A percentile compares a stretch with the other conserved stretches of the same genome.
Evolutionary conservation across 2,888 invertebrate species (phyloP).

Genomic region (Machimus atricapillus): DNA sequence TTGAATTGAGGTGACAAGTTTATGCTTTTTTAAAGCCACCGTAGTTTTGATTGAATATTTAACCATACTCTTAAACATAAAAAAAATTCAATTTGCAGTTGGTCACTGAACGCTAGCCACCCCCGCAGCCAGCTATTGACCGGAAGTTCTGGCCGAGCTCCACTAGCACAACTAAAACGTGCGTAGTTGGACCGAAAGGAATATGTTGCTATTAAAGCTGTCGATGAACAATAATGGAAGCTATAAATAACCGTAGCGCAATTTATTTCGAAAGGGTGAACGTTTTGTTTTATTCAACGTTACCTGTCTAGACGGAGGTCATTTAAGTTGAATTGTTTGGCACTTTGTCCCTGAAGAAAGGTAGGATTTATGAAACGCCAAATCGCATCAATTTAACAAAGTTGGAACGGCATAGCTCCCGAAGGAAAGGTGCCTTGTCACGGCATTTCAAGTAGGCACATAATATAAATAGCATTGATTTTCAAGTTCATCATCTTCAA

Average conservation of each 20-base stretch:
- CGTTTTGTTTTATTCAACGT: conserved; percentile 18
- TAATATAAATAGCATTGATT: not conserved
- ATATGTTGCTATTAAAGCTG: conserved; percentile 16
- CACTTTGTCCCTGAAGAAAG: conserved; percentile 3
- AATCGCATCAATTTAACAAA: conserved; percentile 25
- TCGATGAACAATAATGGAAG: conserved; percentile 21
- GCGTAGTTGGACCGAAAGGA: not conserved
- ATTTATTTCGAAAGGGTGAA: conserved; percentile 25
- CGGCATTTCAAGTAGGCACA: not conserved
- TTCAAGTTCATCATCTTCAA: not conserved
- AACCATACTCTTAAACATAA: not conserved
- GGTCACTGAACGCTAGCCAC: not conserved
- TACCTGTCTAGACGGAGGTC: conserved; percentile 33
- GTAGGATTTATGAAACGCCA: conserved; percentile 15
- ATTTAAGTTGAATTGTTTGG: conserved; percentile 31
- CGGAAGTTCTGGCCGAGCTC: not conserved
- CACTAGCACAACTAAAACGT: not conserved
- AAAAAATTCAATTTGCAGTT: not conserved
- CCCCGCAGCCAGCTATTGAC: not conserved
- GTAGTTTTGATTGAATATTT: not conserved
- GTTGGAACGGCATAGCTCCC: not conserved
- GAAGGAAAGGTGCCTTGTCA: not conserved
- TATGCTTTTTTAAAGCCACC: not conserved
- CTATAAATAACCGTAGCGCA: not conserved
- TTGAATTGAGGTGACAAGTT: not conserved